Conservation (phyloP, 2,797 vertebrate species). For the Sciurus vulgaris region DNA sequence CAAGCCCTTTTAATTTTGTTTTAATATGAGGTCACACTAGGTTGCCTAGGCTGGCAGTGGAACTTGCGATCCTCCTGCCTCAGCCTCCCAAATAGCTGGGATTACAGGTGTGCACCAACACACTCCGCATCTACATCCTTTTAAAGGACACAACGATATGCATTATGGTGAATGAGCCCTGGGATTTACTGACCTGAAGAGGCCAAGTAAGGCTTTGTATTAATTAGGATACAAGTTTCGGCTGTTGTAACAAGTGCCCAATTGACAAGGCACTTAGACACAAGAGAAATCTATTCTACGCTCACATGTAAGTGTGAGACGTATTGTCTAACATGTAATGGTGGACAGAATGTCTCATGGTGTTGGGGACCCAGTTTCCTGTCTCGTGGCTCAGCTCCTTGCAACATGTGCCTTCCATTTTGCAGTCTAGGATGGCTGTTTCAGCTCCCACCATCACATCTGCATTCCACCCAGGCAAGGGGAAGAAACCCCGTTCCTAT, state of each 20-base stretch:
- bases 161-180: background rate
- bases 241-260: background rate
- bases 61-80: too few species aligned
- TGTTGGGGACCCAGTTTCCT: background rate
- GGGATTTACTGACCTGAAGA: background rate
- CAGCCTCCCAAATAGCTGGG: too few species aligned
- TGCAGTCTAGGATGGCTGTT: background rate
- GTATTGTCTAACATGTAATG: background rate
- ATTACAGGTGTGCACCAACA: too few species aligned
- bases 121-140: too few species aligned
- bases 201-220: background rate
- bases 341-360: background rate
- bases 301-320: background rate
- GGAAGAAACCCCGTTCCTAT: background rate
- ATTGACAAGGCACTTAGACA: background rate
- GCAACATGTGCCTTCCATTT: background rate
- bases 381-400: background rate
- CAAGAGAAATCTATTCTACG: background rate
- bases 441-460: background rate
- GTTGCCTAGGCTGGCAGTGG: too few species aligned
- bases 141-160: background rate
- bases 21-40: too few species aligned
- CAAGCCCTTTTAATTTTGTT: too few species aligned
- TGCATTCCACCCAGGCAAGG: background rate
- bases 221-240: background rate